These are phyloP conservation scores for Carapus acus DNA, from an alignment of 2,797 vertebrate species.

Conservation along the genomic window DNA sequence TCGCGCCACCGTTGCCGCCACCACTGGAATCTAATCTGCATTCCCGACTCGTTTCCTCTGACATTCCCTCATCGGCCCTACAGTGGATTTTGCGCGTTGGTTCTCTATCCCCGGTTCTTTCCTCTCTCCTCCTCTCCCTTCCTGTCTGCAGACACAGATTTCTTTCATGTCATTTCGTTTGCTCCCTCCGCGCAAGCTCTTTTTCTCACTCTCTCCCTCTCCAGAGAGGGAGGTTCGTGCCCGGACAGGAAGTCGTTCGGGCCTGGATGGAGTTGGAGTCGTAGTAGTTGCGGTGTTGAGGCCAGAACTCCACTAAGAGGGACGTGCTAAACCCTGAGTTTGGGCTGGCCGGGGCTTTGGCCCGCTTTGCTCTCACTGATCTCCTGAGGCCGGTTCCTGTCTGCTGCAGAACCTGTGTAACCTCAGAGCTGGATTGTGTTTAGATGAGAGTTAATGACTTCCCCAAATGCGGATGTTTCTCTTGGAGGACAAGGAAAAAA, in stretches of 20 bases:
- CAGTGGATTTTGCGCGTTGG: constrained; percentile 3
- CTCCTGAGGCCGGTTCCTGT: constrained; percentile 4
- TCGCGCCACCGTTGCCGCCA: not conserved
- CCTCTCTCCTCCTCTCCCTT: constrained; percentile 13
- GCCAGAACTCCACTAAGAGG: constrained; percentile 11
- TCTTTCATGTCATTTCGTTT: constrained; percentile 18
- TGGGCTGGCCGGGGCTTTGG: not conserved
- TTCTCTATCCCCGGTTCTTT: not conserved
- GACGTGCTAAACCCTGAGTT: constrained; percentile 10
- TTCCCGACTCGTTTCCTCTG: constrained; percentile 16
- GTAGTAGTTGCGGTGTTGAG: not conserved
- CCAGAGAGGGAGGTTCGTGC: constrained; percentile 1
- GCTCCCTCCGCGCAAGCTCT: too few relatives aligned
- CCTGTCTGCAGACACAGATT: constrained; percentile 25
- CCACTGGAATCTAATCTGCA: constrained; percentile 17
- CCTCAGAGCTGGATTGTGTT: not conserved
- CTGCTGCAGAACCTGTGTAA: constrained; percentile 1
- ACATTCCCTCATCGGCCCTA: constrained; percentile 28
- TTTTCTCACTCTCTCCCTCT: too few relatives aligned
- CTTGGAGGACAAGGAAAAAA: too few relatives aligned
- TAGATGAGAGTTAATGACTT: constrained; percentile 11
- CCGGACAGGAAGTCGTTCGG: constrained; percentile 17
- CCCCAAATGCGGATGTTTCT: constrained; percentile 18
- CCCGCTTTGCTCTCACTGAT: not conserved
- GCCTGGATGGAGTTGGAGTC: constrained; percentile 9